Percentiles rank a stretch among this genome's conserved stretches.
phyloP scores from a whole-genome alignment of 2,113 vertebrate species.

The Corythaeola cristata region DNA sequence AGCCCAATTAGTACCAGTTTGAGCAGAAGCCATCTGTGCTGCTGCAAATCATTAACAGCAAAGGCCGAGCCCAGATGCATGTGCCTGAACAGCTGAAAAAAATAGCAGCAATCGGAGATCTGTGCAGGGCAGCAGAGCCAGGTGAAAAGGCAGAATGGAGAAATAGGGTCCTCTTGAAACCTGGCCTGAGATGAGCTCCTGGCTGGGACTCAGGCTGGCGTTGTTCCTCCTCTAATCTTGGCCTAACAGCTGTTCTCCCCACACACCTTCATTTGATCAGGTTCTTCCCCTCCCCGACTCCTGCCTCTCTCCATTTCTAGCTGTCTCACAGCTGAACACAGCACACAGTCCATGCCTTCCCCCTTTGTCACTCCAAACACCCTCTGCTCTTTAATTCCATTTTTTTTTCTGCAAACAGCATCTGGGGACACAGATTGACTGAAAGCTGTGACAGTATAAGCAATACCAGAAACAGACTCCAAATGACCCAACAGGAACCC shows the following conservation, averaged over 20 bases:
- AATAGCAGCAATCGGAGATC: background rate
- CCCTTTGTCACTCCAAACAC: background rate
- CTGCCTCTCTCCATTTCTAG: background rate
- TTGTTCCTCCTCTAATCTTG: background rate
- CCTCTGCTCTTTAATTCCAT: background rate
- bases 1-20: background rate
- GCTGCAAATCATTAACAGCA: background rate
- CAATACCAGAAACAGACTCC: conserved; percentile 23
- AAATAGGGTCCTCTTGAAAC: background rate
- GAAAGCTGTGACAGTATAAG: conserved; percentile 17
- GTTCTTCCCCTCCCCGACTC: background rate
- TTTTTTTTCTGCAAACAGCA: background rate
- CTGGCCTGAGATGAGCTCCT: background rate
- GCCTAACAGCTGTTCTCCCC: background rate
- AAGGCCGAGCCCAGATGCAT: background rate
- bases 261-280: background rate
- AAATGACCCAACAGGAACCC: conserved; percentile 27
- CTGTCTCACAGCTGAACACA: background rate
- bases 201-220: background rate
- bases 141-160: background rate
- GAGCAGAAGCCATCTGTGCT: background rate
- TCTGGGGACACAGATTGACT: conserved; percentile 42
- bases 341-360: background rate
- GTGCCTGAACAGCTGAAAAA: background rate
- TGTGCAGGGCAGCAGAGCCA: background rate